These are phyloP conservation scores for Enhydra lutris DNA, from an alignment of 2,113 vertebrate genomes.

Conservation along the genomic window DNA sequence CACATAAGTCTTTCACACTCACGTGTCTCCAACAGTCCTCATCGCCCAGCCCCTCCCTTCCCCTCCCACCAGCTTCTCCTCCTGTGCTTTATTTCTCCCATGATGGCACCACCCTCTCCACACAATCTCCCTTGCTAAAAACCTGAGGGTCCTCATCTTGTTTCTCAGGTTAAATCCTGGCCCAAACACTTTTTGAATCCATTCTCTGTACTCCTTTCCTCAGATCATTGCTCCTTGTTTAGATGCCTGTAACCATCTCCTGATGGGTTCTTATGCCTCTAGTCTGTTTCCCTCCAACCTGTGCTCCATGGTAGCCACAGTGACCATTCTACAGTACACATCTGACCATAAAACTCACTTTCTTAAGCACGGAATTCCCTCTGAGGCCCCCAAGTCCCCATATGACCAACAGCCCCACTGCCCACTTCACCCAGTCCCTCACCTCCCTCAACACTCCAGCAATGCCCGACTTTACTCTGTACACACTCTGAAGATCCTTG, in stretches of 20 bases:
- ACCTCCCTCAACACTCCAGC: not conserved
- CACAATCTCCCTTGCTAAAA: not conserved
- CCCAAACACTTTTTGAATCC: not conserved
- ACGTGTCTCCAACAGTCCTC: not conserved
- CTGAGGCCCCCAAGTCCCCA: not conserved
- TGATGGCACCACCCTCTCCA: not conserved
- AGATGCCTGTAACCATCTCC: not conserved
- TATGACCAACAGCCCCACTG: not conserved
- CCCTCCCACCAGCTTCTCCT: not conserved
- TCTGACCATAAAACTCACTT: not conserved
- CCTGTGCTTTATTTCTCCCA: not conserved
- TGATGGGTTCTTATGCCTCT: not conserved
- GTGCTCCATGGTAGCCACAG: not conserved
- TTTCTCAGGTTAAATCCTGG: slow-evolving; percentile 11
- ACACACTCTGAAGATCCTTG: not conserved
- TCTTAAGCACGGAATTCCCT: not conserved
- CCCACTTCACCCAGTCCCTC: not conserved
- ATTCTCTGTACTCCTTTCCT: not conserved
- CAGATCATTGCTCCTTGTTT: not conserved
- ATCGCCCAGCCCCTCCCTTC: accelerated
- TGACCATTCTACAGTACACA: not conserved
- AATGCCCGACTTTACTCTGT: not conserved
- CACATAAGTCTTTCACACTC: not conserved
- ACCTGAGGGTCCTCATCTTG: not conserved
- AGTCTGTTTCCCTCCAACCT: not conserved